Conservation (phyloP, 2,888 invertebrate genomes). For the Vandiemenella viatica region DNA sequence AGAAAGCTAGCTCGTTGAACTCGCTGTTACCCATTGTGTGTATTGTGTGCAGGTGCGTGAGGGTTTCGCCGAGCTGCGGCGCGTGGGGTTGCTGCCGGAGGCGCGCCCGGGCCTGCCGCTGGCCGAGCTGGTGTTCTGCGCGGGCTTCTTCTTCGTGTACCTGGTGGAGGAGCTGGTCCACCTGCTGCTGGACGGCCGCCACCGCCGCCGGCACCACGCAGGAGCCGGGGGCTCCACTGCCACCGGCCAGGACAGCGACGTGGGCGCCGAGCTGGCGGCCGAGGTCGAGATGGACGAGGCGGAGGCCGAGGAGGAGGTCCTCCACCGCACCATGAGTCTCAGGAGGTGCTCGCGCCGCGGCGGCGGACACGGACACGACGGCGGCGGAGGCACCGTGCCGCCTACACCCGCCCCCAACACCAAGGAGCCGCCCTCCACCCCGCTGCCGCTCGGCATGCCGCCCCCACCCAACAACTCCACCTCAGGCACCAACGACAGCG, state of each 20-base stretch:
- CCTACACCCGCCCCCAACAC: slow-evolving; percentile 9
- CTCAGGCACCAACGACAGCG: slow-evolving; percentile 7
- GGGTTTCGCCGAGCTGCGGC: slow-evolving; percentile 34
- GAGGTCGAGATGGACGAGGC: too few species aligned
- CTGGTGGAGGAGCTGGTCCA: slow-evolving; percentile 46
- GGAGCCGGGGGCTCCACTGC: slow-evolving; percentile 12
- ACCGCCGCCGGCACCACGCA: slow-evolving; percentile 28
- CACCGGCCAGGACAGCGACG: not conserved
- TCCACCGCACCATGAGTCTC: slow-evolving; percentile 39
- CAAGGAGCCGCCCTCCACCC: too few species aligned
- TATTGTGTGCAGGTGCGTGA: too few species aligned
- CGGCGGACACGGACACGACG: slow-evolving; percentile 1
- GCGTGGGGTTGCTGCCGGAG: slow-evolving; percentile 29
- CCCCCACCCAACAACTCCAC: too few species aligned
- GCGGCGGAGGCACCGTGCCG: not conserved
- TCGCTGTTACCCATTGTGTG: too few species aligned
- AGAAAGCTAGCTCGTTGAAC: too few species aligned
- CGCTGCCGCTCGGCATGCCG: too few species aligned
- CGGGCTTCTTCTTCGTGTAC: slow-evolving; percentile 48
- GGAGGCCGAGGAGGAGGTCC: too few species aligned
- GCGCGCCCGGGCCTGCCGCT: slow-evolving; percentile 32
- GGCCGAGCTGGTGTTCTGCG: slow-evolving; percentile 42
- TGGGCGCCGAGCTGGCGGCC: too few species aligned
- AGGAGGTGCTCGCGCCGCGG: slow-evolving; percentile 29
- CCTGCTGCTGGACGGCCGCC: slow-evolving; percentile 32